Evolutionary conservation across 2,113 vertebrate species (phyloP), one percentile per base, ranked within the genome.

Genomic region (Aptenodytes forsteri): DNA sequence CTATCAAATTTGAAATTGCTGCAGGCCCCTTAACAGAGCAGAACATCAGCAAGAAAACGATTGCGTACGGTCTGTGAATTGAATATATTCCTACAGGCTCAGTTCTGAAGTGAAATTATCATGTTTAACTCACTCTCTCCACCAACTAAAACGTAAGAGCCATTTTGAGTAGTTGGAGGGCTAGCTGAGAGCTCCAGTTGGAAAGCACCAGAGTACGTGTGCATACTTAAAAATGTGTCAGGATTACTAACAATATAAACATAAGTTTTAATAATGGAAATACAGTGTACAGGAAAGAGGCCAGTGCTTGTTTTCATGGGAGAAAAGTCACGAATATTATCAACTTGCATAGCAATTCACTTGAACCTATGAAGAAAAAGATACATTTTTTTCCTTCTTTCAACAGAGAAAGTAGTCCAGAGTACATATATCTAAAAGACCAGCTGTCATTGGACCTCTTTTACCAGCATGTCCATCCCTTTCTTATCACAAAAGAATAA

Each of bases 1-100:
- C 73, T 91, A 94, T 95, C 81, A 90, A 89, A 93, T 95, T 36
- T 92, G 86, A 97, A 87, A 87, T 89, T 92, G 93, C 94, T 96
- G 44, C 83, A 73, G 89, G 91, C 56, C 50, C 26, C 50, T 75
- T 90, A 90, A 87, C 78, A 91, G 93, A 96, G 87, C 49, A 87
- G 89, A 95, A 95, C 50, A 96, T 93, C 88, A 95, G 75, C 70
- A 83, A 89, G 67, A 76, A 92, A 83, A 94, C 80, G 46, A 92
- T 86, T 94, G 87, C 83, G 55, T 87, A 65, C 3, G 6, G 46
- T 90, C 47, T 90, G n/a, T 7, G 7, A 79, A 83, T 80, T 88
- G 77, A 96, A 93, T 91, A 77, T 85, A 93, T 83, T 94, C 66
- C 89, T 93, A 85, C 44, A 91, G 94, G 87, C 83, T 95, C 77